Evolutionary conservation across 2,888 invertebrate species (phyloP).

Genomic region (Protodeltote pygarga): DNA sequence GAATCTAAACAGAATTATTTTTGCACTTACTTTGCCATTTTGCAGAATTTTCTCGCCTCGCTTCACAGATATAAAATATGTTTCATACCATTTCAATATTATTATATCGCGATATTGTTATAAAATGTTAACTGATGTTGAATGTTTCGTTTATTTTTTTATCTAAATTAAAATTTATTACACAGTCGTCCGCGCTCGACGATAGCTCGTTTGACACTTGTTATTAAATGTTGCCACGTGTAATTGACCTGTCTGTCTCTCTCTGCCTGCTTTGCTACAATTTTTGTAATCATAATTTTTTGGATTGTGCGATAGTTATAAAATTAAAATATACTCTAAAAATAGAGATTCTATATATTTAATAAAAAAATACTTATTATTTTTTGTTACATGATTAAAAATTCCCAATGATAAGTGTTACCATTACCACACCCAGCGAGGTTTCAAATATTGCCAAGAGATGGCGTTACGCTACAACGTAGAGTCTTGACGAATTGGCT

Average conservation of each 20-base stretch:
- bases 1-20: slow-evolving; percentile 44
- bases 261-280: no score
- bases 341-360: no score
- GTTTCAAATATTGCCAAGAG: not conserved
- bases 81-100: slow-evolving; percentile 58
- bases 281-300: no score
- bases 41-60: slow-evolving; percentile 48
- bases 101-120: slow-evolving; percentile 6
- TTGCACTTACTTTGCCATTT: slow-evolving; percentile 80
- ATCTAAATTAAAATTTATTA: slow-evolving; percentile 25
- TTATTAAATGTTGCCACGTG: slow-evolving; percentile 11
- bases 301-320: no score
- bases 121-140: slow-evolving; percentile 8
- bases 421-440: not conserved
- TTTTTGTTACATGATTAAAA: no score
- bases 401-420: no score
- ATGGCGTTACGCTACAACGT: no score
- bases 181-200: slow-evolving; percentile 22
- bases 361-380: no score
- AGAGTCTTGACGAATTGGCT: no score
- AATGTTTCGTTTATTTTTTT: slow-evolving; percentile 38
- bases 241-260: not conserved
- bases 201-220: slow-evolving; percentile 40
- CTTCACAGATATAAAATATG: slow-evolving; percentile 34
- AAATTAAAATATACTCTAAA: no score